A percentile compares a stretch with the other conserved stretches of the same genome.
Evolutionary conservation across 1,140 invertebrate species (phyloP).

Genomic region (Macrosteles quadrilineatus): DNA sequence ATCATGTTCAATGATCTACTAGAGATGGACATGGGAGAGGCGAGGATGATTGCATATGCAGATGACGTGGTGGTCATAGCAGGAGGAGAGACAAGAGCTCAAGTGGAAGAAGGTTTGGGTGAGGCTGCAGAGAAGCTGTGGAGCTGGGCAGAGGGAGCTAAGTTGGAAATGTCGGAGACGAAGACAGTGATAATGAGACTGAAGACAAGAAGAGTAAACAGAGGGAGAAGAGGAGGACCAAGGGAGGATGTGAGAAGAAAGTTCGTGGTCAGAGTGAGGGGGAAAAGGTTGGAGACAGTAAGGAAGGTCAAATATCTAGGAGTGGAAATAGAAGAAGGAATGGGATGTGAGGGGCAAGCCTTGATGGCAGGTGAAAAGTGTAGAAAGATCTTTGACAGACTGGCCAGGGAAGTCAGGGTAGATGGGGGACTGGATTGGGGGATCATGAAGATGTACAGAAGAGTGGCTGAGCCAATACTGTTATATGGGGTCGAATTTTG

Average conservation of each 20-base stretch:
- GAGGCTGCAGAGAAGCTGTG: neutral
- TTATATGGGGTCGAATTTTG: neutral
- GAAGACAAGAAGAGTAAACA: neutral
- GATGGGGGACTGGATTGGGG: neutral
- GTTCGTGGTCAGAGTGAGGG: too few relatives aligned
- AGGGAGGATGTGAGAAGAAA: neutral
- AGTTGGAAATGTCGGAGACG: neutral
- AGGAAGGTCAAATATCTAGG: neutral
- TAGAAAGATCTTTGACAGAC: too few relatives aligned
- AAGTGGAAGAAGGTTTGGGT: neutral
- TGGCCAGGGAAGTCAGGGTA: neutral
- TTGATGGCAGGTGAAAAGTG: neutral
- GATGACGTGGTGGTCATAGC: constrained; percentile 19
- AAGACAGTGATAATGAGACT: neutral
- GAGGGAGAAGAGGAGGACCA: neutral
- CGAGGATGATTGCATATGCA: neutral
- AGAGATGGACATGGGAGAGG: neutral
- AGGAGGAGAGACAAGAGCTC: neutral
- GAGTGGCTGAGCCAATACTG: neutral
- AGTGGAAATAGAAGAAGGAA: neutral
- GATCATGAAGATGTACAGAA: neutral
- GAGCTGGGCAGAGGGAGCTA: neutral
- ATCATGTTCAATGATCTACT: neutral
- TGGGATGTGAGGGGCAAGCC: neutral
- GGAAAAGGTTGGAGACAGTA: neutral